phyloP scores from a whole-genome alignment of 2,888 invertebrate genomes.

The Conchocele bisecta region DNA sequence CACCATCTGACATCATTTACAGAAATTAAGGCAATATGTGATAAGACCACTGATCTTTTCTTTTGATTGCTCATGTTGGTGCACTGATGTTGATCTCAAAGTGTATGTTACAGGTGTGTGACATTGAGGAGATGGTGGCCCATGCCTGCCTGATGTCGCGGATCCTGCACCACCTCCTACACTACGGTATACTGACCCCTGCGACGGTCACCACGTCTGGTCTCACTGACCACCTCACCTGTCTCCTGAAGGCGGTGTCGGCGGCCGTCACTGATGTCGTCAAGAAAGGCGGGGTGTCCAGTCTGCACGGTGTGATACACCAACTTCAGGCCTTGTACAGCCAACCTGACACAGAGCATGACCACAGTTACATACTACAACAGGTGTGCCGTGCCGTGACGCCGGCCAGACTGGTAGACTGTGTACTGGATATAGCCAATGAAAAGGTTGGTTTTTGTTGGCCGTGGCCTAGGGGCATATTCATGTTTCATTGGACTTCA shows the following conservation, averaged over 20 bases:
- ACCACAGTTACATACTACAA: conserved; percentile 38
- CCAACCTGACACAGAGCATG: conserved; percentile 2
- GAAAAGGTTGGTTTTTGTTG: conserved; percentile 64
- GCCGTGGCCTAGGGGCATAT: neutral
- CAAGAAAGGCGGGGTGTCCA: conserved; percentile 57
- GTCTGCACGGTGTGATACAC: conserved; percentile 38
- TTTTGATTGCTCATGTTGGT: no score
- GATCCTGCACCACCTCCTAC: conserved; percentile 43
- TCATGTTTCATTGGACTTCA: neutral
- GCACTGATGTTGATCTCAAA: no score
- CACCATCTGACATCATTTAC: no score
- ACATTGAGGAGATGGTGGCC: conserved; percentile 35
- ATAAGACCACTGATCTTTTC: no score
- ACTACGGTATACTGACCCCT: conserved; percentile 37
- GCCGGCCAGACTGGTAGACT: conserved; percentile 65
- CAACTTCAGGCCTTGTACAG: conserved; percentile 49
- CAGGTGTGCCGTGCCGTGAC: conserved; percentile 54
- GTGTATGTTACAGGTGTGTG: conserved; percentile 32
- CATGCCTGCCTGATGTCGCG: conserved; percentile 38
- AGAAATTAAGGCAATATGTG: no score
- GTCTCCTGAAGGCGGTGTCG: conserved; percentile 59
- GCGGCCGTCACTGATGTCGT: conserved; percentile 49
- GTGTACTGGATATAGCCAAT: conserved; percentile 62
- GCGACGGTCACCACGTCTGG: conserved; percentile 15
- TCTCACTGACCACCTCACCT: conserved; percentile 37